Evolutionary conservation across 2,888 invertebrate species (phyloP).

Genomic region (Drosophila crucigera): DNA sequence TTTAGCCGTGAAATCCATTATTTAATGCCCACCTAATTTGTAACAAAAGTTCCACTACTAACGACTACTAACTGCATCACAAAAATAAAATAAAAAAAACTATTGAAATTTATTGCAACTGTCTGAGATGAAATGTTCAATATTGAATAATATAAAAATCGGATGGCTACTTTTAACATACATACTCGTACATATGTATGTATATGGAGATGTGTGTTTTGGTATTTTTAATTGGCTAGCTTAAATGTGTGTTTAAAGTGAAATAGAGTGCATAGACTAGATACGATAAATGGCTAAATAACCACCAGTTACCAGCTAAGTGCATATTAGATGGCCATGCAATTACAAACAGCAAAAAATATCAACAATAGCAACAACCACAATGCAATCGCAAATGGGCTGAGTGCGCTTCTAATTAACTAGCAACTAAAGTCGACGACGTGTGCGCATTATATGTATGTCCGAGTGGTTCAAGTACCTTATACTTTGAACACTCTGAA

Average conservation of each 20-base stretch:
- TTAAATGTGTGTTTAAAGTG: conserved; percentile 1
- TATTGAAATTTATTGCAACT: not conserved
- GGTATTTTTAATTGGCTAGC: not conserved
- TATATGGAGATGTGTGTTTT: not conserved
- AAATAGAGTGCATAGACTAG: conserved; percentile 4
- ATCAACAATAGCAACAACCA: not conserved
- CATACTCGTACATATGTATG: too few species aligned
- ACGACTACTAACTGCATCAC: not conserved
- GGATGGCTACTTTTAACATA: too few species aligned
- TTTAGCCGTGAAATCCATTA: not conserved
- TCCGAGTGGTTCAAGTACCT: conserved; percentile 19
- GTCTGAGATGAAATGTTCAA: not conserved
- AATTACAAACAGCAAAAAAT: conserved; percentile 41
- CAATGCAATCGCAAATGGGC: conserved; percentile 29
- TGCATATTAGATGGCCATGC: conserved; percentile 56
- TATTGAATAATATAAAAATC: not conserved
- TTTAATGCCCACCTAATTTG: not conserved
- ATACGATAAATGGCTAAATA: conserved; percentile 45
- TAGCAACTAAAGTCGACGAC: conserved; percentile 21
- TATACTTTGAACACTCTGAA: conserved; percentile 35
- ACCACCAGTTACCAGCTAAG: conserved; percentile 32
- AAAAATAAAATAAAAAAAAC: not conserved
- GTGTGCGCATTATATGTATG: conserved; percentile 25
- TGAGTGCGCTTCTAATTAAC: conserved; percentile 62
- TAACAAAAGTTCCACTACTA: not conserved